A percentile compares a stretch with the other conserved stretches of the same genome.
These are phyloP conservation scores for Macaria notata DNA, from an alignment of 2,888 invertebrate species.

Conservation along the genomic window DNA sequence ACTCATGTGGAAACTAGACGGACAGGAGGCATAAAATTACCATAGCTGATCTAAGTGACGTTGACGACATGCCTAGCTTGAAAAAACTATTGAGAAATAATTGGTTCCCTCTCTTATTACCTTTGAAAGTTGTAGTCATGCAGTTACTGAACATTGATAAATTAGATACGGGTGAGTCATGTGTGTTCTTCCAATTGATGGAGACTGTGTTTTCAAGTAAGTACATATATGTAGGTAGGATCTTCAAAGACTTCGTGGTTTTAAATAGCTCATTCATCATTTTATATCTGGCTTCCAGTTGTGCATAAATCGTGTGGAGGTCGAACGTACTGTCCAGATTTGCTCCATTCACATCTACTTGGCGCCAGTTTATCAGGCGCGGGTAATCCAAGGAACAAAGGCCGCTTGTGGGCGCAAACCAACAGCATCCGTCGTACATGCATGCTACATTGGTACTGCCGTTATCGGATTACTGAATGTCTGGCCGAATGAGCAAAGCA, in stretches of 20 bases:
- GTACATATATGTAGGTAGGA: too few species aligned
- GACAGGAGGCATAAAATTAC: conserved; percentile 1
- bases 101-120: too few species aligned
- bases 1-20: conserved; percentile 3
- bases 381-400: conserved; percentile 62
- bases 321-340: conserved; percentile 21
- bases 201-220: too few species aligned
- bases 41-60: neutral
- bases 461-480: conserved; percentile 17
- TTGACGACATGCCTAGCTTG: neutral
- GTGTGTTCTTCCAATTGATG: too few species aligned
- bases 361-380: conserved; percentile 41
- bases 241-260: too few species aligned
- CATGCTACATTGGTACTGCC: conserved; percentile 26
- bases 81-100: conserved; percentile 1
- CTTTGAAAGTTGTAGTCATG: too few species aligned
- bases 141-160: too few species aligned
- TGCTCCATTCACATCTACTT: conserved; percentile 23
- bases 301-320: conserved; percentile 8
- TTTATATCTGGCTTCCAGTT: neutral
- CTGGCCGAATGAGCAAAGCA: neutral
- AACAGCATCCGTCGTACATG: conserved; percentile 59
- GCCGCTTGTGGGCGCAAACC: conserved; percentile 53
- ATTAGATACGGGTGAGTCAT: too few species aligned
- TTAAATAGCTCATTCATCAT: too few species aligned